phyloP scores from a whole-genome alignment of 2,113 vertebrate genomes.

The Syngnathus scovelli region DNA sequence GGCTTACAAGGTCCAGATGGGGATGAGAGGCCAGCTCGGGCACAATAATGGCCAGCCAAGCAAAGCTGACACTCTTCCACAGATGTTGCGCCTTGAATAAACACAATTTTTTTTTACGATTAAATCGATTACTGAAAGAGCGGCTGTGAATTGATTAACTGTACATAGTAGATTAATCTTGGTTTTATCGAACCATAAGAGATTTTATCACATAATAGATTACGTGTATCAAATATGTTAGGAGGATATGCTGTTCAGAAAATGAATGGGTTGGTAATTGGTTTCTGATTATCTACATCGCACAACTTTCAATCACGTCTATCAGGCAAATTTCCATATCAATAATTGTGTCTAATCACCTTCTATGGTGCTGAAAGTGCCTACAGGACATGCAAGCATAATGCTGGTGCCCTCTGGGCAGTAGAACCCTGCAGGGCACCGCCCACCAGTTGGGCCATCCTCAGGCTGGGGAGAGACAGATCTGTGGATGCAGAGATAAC shows the following conservation, averaged over 20 bases:
- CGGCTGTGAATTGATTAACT: background rate
- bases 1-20: constrained; percentile 75
- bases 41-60: constrained; percentile 67
- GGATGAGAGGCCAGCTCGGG: constrained; percentile 62
- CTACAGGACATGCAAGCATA: constrained; percentile 74
- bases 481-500: constrained; percentile 69
- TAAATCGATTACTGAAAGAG: background rate
- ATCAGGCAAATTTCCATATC: background rate
- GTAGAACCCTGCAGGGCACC: constrained; percentile 75
- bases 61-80: constrained; percentile 62
- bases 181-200: too few species aligned
- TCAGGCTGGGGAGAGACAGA: constrained; percentile 62
- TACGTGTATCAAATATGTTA: too few species aligned
- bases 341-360: constrained; percentile 50
- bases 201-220: too few species aligned
- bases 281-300: too few species aligned
- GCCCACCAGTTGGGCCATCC: constrained; percentile 63
- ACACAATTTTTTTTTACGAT: background rate
- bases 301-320: background rate
- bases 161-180: background rate
- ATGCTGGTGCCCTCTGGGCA: constrained; percentile 72
- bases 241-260: too few species aligned
- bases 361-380: constrained; percentile 70
- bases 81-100: constrained; percentile 58
- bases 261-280: too few species aligned